phyloP scores from a whole-genome alignment of 2,888 invertebrate species.

The Carterocephalus palaemon region DNA sequence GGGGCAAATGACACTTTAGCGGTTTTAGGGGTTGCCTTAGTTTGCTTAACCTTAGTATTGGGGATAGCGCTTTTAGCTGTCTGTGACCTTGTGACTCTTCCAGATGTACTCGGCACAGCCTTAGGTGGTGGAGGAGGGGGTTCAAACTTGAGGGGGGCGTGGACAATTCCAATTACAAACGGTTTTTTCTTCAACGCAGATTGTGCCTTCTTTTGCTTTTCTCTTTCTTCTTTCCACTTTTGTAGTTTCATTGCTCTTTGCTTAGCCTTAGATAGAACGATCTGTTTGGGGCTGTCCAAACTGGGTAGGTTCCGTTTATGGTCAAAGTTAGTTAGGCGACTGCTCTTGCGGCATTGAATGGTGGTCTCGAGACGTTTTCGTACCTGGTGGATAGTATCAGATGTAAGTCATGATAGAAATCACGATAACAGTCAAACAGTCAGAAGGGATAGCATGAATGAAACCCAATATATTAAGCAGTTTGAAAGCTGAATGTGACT shows the following conservation, averaged over 20 bases:
- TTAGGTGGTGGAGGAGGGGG: conserved; percentile 52
- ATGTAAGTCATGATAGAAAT: too few relatives aligned
- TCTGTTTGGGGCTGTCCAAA: conserved; percentile 38
- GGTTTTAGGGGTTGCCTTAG: conserved; percentile 18
- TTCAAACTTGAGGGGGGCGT: conserved; percentile 46
- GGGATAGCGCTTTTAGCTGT: conserved; percentile 38
- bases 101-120: conserved; percentile 51
- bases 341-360: conserved; percentile 50
- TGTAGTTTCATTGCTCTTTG: conserved; percentile 56
- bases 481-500: too few relatives aligned
- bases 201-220: conserved; percentile 54
- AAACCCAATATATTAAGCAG: too few relatives aligned
- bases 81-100: conserved; percentile 62
- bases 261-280: conserved; percentile 41
- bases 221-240: conserved; percentile 68
- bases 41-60: conserved; percentile 23
- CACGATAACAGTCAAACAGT: too few relatives aligned
- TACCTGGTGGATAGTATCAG: conserved; percentile 50
- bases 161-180: conserved; percentile 54
- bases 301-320: conserved; percentile 48
- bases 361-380: conserved; percentile 51
- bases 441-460: too few relatives aligned
- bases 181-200: conserved; percentile 60
- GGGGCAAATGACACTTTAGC: conserved; percentile 79
- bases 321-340: conserved; percentile 53